Evolutionary conservation across 2,797 vertebrate genomes (phyloP).

Genomic region (Chaetophractus vellerosus): DNA sequence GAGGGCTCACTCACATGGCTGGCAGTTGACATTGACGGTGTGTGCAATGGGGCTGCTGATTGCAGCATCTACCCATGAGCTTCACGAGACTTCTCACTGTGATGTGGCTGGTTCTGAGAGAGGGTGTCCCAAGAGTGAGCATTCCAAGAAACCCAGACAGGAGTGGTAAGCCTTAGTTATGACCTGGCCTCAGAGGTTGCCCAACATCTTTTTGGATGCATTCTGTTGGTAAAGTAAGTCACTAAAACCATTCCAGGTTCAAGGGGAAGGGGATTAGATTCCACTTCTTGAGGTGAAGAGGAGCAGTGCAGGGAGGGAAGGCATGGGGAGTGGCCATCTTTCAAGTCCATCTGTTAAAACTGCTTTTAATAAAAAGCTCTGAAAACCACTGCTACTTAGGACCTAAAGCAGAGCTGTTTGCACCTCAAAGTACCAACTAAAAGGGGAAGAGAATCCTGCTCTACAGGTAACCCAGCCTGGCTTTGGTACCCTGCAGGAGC

Average conservation of each 20-base stretch:
- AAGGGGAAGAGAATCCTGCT: neutral
- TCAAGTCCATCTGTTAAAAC: neutral
- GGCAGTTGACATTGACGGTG: neutral
- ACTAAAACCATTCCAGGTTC: neutral
- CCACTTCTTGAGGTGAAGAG: neutral
- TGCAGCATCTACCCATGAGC: neutral
- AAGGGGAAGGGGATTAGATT: neutral
- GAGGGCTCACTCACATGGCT: fast-evolving
- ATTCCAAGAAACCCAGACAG: neutral
- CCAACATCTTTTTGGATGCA: neutral
- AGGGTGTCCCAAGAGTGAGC: neutral
- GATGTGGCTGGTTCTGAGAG: neutral
- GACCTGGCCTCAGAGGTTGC: neutral
- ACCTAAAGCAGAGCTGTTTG: neutral
- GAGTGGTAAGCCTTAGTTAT: neutral
- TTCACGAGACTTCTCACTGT: neutral
- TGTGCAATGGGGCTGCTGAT: neutral
- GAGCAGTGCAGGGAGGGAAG: neutral
- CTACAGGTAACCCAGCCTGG: too few species aligned
- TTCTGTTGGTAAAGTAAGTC: neutral
- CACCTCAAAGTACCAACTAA: neutral
- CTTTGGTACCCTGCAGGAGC: neutral
- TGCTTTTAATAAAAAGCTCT: neutral
- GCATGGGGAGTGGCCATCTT: neutral
- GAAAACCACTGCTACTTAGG: neutral